Evolutionary conservation across 2,113 vertebrate genomes (phyloP), one percentile per base, ranked within the genome.

Genomic region (Kobus ellipsiprymnus): DNA sequence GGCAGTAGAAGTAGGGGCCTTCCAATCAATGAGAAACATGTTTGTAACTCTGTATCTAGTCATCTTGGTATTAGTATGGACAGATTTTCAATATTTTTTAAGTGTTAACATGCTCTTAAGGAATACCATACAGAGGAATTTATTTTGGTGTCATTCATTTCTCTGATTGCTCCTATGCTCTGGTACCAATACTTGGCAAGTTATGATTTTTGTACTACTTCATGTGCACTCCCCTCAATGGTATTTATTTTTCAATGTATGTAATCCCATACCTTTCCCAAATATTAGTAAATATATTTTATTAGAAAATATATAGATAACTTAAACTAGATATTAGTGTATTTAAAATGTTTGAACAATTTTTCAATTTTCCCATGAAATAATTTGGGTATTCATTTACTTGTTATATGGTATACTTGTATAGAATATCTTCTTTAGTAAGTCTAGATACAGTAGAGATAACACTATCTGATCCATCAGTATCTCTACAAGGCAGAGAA

Each of bases 281-380:
- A 84, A 60, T 94, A 95, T 81, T 71, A 91, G 30, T 86, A 85
- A 78, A 74, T 60, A 52, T 82, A 46, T 40, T 94, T 87, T 86
- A 21, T 92, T 83, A 90, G 12, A 71, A 97, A 92, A 48, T 93
- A 48, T 67, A 25, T 85, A 55, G 78, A 17, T 92, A 90, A 15
- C 29, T 62, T 30, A 14, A 89, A 86, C 67, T 81, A 85, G 33
- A 71, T 92, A 83, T 33, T 89, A 77, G 1, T 88, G 27, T 94
- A 33, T 64, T 90, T 95, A 62, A 87, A 6, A 36, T 40, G 60
- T 96, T 86, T 94, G 59, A 91, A 78, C 27, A 83, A 36, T 19
- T 95, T 94, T 78, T 64, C 23, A 64, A 1, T 96, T 97, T 94
- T 55, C 36, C 90, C 10, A 71, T 90, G n/a, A 94, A 96, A 87